phyloP scores from a whole-genome alignment of 2,888 invertebrate species.

The Hirtodrosophila duncani region DNA sequence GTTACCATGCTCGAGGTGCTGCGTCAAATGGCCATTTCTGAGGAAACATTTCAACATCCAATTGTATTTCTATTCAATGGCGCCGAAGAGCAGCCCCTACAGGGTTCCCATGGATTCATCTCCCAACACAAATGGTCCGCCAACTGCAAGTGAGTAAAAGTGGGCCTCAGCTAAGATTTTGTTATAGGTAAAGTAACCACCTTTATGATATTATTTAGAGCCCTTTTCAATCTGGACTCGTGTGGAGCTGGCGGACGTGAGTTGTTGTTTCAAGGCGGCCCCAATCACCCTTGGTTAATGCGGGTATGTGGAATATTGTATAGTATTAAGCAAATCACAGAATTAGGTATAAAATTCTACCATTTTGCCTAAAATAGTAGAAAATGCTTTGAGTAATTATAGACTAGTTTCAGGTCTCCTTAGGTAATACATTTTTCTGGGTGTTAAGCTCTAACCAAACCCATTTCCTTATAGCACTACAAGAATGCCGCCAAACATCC shows the following conservation, averaged over 20 bases:
- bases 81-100: slow-evolving; percentile 83
- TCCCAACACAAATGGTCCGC: slow-evolving; percentile 89
- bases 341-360: too few relatives aligned
- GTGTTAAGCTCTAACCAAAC: background rate
- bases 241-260: slow-evolving; percentile 95
- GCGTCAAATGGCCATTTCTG: slow-evolving; percentile 74
- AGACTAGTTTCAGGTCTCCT: slow-evolving; percentile 5
- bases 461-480: slow-evolving; percentile 76
- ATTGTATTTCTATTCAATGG: slow-evolving; percentile 84
- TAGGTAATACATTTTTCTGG: background rate
- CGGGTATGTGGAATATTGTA: slow-evolving; percentile 74
- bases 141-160: slow-evolving; percentile 80
- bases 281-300: slow-evolving; percentile 84
- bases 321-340: slow-evolving; percentile 12
- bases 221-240: slow-evolving; percentile 93
- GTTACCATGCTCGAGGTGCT: slow-evolving; percentile 82
- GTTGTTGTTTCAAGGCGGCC: slow-evolving; percentile 92
- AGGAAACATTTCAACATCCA: slow-evolving; percentile 79
- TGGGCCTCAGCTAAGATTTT: background rate
- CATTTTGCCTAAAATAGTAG: too few relatives aligned
- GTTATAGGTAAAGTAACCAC: background rate
- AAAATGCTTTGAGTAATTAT: slow-evolving; percentile 5
- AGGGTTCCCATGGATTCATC: slow-evolving; percentile 84
- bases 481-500: slow-evolving; percentile 80
- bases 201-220: slow-evolving; percentile 65